Percentiles rank a stretch among this genome's conserved stretches.
These are phyloP conservation scores for Aphelenchoides fujianensis DNA, from an alignment of 1,140 invertebrate species.

Conservation along the genomic window DNA sequence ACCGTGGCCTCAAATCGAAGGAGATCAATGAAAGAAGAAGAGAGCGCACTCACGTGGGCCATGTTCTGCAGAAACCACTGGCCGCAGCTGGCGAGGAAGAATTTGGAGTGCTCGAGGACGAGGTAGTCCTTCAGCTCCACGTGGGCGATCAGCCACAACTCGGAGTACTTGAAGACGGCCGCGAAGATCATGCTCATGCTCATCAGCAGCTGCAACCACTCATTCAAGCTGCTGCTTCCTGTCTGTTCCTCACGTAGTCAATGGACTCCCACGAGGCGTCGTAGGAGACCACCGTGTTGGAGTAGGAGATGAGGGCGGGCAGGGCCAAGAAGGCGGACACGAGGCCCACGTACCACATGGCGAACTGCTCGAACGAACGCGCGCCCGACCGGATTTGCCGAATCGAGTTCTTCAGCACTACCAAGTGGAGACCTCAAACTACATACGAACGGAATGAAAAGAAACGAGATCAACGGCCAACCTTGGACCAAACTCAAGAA, in stretches of 20 bases:
- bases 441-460: background rate
- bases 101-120: constrained; percentile 40
- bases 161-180: constrained; percentile 42
- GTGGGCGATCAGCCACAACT: constrained; percentile 40
- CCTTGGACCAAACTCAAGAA: constrained; percentile 37
- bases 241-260: constrained; percentile 43
- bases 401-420: constrained; percentile 28
- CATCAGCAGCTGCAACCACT: constrained; percentile 28
- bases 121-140: constrained; percentile 32
- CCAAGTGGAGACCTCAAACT: constrained; percentile 29
- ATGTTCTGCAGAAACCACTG: constrained; percentile 55
- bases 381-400: constrained; percentile 5
- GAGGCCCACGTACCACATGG: constrained; percentile 25
- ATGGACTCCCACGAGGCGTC: constrained; percentile 52
- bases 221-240: background rate
- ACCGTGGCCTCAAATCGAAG: constrained; percentile 29
- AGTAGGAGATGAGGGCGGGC: constrained; percentile 45
- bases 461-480: background rate
- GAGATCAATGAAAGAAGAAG: constrained; percentile 20
- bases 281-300: constrained; percentile 38
- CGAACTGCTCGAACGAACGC: constrained; percentile 36
- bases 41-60: constrained; percentile 45
- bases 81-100: constrained; percentile 43
- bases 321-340: constrained; percentile 32
- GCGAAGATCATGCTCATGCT: constrained; percentile 32